Conservation (phyloP, 2,797 vertebrate species). For the Nasua narica region DNA sequence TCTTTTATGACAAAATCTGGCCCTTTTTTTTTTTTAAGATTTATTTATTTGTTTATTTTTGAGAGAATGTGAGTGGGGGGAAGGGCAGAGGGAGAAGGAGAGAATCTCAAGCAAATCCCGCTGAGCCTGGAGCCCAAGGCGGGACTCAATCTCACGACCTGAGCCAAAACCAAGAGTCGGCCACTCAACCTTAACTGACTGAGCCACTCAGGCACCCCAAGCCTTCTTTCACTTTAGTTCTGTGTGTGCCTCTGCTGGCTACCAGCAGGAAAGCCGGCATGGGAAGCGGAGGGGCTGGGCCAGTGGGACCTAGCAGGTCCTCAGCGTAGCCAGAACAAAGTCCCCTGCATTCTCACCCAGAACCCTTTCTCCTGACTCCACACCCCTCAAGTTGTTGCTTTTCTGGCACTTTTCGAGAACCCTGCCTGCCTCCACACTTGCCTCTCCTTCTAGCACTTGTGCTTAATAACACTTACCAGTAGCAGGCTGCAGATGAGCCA, state of each 20-base stretch:
- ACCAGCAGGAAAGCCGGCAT: neutral
- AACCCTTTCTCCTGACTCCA: neutral
- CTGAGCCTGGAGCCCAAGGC: neutral
- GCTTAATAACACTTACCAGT: neutral
- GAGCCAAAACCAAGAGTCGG: neutral
- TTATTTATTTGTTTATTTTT: neutral
- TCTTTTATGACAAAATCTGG: neutral
- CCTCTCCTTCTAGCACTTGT: neutral
- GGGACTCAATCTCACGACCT: neutral
- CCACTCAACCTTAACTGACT: neutral
- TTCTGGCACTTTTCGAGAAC: neutral
- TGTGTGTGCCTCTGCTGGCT: neutral
- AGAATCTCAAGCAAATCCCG: neutral
- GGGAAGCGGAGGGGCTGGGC: neutral
- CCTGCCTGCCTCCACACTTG: neutral
- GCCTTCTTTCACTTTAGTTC: neutral
- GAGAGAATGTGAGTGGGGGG: neutral
- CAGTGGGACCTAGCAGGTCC: neutral
- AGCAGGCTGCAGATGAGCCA: neutral
- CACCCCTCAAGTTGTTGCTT: neutral
- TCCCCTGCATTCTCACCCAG: neutral
- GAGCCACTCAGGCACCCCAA: neutral
- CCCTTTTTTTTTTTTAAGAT: neutral
- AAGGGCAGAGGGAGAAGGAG: neutral
- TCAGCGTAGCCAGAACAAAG: rapidly evolving